Evolutionary conservation across 2,888 invertebrate genomes (phyloP).

Genomic region (Sericinus montela): DNA sequence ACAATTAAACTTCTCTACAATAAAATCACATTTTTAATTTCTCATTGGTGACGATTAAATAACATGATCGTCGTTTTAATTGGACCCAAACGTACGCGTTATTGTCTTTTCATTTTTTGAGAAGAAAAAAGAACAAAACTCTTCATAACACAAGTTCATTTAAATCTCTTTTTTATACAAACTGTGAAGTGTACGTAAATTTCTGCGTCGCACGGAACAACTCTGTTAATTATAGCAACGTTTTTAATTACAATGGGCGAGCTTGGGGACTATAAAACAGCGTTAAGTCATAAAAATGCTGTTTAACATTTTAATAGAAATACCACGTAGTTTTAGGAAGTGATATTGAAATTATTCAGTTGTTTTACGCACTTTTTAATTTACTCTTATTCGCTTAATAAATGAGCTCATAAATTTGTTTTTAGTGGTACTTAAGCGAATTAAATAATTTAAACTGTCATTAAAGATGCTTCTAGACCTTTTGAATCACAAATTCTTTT

Average conservation of each 20-base stretch:
- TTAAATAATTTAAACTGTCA: slow-evolving; percentile 4
- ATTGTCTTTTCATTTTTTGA: slow-evolving; percentile 17
- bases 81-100: slow-evolving; percentile 33
- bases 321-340: slow-evolving; percentile 18
- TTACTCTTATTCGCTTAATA: slow-evolving; percentile 10
- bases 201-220: slow-evolving; percentile 38
- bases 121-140: slow-evolving; percentile 18
- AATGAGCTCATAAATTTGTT: slow-evolving; percentile 10
- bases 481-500: too few species aligned
- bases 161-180: slow-evolving; percentile 27
- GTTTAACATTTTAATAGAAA: slow-evolving; percentile 19
- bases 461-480: neutral
- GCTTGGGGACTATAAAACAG: slow-evolving; percentile 34
- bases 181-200: slow-evolving; percentile 28
- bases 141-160: slow-evolving; percentile 21
- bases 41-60: slow-evolving; percentile 57
- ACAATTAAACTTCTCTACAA: slow-evolving; percentile 59
- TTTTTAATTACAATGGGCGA: slow-evolving; percentile 34
- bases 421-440: slow-evolving; percentile 2
- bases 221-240: slow-evolving; percentile 36
- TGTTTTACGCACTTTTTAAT: slow-evolving; percentile 23
- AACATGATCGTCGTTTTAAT: slow-evolving; percentile 56
- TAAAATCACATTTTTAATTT: slow-evolving; percentile 66
- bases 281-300: slow-evolving; percentile 29
- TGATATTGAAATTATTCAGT: slow-evolving; percentile 20